Evolutionary conservation across 2,888 invertebrate species (phyloP), one percentile per base, ranked within the genome.

Genomic region (Polietes domitor): DNA sequence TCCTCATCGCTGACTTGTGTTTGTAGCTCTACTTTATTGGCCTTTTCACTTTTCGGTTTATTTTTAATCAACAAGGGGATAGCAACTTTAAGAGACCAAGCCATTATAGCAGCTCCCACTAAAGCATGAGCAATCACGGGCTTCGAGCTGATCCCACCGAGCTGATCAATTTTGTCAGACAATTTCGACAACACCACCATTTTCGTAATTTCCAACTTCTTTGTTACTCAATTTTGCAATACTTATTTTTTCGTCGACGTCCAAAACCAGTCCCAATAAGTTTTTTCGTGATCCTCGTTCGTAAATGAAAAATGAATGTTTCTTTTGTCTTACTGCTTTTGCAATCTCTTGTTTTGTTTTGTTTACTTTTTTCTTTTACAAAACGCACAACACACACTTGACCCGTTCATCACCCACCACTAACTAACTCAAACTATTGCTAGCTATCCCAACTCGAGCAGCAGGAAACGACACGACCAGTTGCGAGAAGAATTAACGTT

Each of bases 41-140:
- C 76, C 6, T 41, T 82, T 6, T 65, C 63, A 73, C 83, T 37
- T 76, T 79, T 70, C 78, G 77, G 10, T 82, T 85, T 77, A 15
- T 63, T 53, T 86, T 82, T 70, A 47, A 15, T 15, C 15, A 95
- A 87, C 77, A 94, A 91, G 0, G 95, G 95, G 89, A 95, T 94
- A 21, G 94, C 94, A 24, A 95, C 88, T 91, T 95, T 95, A 24
- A 94, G 90, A 0, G 94, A 93, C 89, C 95, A 95, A 1, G 94
- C 92, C 61, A 93, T 91, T 21, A 95, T 91, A 6, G 94, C 94
- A 6, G 93, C 93, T 4, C 94, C 94, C 43, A 95, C 93, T 58
- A 96, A 90, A 2, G 94, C 94, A 76, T 94, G 94, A n/a, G 95
- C 94, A 65, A 95, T 89, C 75, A 93, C 93, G 65, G 93, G 93